phyloP scores from a whole-genome alignment of 1,140 invertebrate species.

The Lineus longissimus region DNA sequence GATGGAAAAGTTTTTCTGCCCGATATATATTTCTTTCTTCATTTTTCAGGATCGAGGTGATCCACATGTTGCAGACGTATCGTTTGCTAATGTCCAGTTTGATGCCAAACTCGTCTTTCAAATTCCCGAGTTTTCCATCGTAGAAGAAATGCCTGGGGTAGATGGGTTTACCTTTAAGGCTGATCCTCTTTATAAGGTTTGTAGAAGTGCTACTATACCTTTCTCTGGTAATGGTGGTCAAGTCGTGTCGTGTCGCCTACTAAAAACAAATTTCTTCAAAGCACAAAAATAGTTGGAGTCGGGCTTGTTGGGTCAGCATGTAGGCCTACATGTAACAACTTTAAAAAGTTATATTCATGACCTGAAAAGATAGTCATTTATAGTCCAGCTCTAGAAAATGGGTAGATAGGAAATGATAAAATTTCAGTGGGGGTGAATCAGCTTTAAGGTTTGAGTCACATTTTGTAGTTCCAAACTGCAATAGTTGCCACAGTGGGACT shows the following conservation, averaged over 20 bases:
- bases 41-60: slow-evolving; percentile 50
- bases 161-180: slow-evolving; percentile 56
- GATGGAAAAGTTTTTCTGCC: not conserved
- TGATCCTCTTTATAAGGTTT: slow-evolving; percentile 54
- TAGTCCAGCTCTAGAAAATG: too few relatives aligned
- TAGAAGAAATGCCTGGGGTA: slow-evolving; percentile 48
- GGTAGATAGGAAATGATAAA: too few relatives aligned
- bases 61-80: slow-evolving; percentile 34
- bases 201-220: not conserved
- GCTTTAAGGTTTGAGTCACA: too few relatives aligned
- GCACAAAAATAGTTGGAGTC: not conserved
- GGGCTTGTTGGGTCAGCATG: not conserved
- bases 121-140: slow-evolving; percentile 28
- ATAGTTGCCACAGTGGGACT: too few relatives aligned
- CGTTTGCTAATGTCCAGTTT: slow-evolving; percentile 47
- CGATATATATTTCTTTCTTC: not conserved
- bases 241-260: too few relatives aligned
- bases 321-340: not conserved
- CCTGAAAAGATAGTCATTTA: not conserved
- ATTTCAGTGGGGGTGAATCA: too few relatives aligned
- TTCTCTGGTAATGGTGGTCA: not conserved
- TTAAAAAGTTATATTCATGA: not conserved
- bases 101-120: slow-evolving; percentile 51
- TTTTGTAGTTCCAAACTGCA: too few relatives aligned
- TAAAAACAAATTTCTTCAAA: not conserved